Evolutionary conservation across 2,888 invertebrate genomes (phyloP).

Genomic region (Geotrupes spiniger): DNA sequence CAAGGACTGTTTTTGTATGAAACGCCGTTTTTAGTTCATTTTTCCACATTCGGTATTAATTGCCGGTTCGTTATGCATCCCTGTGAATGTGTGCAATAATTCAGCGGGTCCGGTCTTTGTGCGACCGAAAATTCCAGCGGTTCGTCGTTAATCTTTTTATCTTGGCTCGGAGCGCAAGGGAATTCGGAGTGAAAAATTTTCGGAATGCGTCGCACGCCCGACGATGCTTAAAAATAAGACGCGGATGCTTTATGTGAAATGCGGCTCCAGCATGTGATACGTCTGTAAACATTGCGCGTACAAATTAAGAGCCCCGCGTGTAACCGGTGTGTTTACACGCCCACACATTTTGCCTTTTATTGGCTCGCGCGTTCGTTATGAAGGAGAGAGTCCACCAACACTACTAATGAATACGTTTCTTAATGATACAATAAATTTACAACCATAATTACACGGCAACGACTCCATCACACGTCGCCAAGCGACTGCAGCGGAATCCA

Average conservation of each 20-base stretch:
- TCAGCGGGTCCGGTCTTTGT: too few relatives aligned
- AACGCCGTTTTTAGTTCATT: too few relatives aligned
- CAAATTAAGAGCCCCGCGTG: constrained; percentile 14
- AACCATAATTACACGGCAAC: constrained; percentile 3
- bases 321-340: constrained; percentile 13
- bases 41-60: too few relatives aligned
- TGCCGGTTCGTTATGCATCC: too few relatives aligned
- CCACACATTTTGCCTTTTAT: constrained; percentile 8
- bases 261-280: constrained; percentile 17
- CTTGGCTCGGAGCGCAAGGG: background rate
- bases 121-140: too few relatives aligned
- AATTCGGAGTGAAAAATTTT: constrained; percentile 14
- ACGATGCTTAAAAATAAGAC: constrained; percentile 4
- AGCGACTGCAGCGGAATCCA: too few relatives aligned
- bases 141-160: too few relatives aligned
- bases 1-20: too few relatives aligned
- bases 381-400: background rate
- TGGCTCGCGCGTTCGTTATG: constrained; percentile 2
- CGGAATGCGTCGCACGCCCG: constrained; percentile 10
- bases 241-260: constrained; percentile 16
- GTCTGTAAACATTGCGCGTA: constrained; percentile 18
- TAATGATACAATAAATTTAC: constrained; percentile 4
- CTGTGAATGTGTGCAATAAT: too few relatives aligned
- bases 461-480: background rate
- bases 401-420: constrained; percentile 3